Evolutionary conservation across 2,888 invertebrate species (phyloP), one percentile per base, ranked within the genome.

Genomic region (Melanostoma mellinum): DNA sequence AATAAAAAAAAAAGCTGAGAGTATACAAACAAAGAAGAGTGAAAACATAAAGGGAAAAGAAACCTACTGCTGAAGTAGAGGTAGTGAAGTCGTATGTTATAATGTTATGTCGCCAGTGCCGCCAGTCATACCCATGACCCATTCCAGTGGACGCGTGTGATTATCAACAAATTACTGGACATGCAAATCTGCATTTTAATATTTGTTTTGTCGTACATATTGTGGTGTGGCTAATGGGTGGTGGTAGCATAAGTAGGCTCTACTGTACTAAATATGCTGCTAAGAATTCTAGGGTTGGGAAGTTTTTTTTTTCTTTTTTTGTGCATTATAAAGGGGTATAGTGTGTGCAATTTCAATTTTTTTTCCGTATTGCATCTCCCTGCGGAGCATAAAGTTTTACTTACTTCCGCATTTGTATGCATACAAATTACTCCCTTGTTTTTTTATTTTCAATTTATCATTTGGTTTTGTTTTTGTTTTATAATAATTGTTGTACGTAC

Each of bases 111-210:
- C 82, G 82, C 73, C 73, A 63, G 60, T 69, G 61, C 68, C 61
- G 63, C 52, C 55, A 40, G 63, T 55, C 42, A 53, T 63, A 78
- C 74, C 52, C 20, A 20, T 20, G 1, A 20, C 65, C 71, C 73
- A 79, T 75, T 79, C 79, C 61, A 69, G 65, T 53, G 33, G 74
- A 79, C 84, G 84, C 84, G 84, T 84, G 74, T 71, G 79, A 85
- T 80, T 85, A 79, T 76, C 79, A 85, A 85, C 85, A 85, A 85
- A 85, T 85, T 85, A 80, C 80, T 85, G 75, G 85, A 80, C 85
- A 85, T 85, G 85, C 85, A 80, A 85, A 76, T 75, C 72, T 85
- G 80, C 74, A 79, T 84, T 84, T 84, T 79, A 84, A 84, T 84
- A 75, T 84, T 84, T 84, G 75, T 79, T 84, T 84, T 84, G 79